Evolutionary conservation across 2,797 vertebrate genomes (phyloP), one percentile per base, ranked within the genome.

Genomic region (Chelmon rostratus): DNA sequence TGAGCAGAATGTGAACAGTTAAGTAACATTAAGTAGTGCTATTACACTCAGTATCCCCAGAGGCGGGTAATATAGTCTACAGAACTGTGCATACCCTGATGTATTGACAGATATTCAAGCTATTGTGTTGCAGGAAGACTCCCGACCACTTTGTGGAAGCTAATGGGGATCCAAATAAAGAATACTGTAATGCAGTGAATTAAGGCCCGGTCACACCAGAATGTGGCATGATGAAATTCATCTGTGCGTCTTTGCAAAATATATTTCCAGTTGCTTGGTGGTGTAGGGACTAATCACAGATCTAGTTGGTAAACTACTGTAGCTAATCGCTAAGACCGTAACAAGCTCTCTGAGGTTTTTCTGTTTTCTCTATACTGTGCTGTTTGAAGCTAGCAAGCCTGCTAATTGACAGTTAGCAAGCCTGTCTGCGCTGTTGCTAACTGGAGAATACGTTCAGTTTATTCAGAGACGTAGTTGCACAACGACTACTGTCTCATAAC

Each of bases 1-100:
- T 53, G 28, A 57, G 68, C 35, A 66, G 31, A 70, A 64, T 63
- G 35, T n/a, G 42, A 19, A 68, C 33, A 49, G 54, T 64, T 57
- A 40, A 9, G 23, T 31, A 54, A 64, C 11, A 28, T 65, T 56
- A 50, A 57, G 61, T 35, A 31, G 15, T 42, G 70, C 58, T 72
- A 12, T 63, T 18, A 62, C 23, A 50, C 42, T 52, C 3, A 15
- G 46, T 66, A 57, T 42, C 38, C 28, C 50, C 25, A 37, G 2
- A 38, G 9, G 16, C 47, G 25, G 54, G 8, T 12, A 73, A 49
- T 31, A 56, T 46, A 44, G 19, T 23, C 58, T 65, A 21, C 42
- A 52, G n/a, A 42, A 18, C 7, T 73, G n/a, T 53, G 63, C 59
- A 21, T 40, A 67, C 33, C 37, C 50, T 67, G 18, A 42, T 54